Evolutionary conservation across 2,113 vertebrate species (phyloP).

Genomic region (Trogon melanurus): DNA sequence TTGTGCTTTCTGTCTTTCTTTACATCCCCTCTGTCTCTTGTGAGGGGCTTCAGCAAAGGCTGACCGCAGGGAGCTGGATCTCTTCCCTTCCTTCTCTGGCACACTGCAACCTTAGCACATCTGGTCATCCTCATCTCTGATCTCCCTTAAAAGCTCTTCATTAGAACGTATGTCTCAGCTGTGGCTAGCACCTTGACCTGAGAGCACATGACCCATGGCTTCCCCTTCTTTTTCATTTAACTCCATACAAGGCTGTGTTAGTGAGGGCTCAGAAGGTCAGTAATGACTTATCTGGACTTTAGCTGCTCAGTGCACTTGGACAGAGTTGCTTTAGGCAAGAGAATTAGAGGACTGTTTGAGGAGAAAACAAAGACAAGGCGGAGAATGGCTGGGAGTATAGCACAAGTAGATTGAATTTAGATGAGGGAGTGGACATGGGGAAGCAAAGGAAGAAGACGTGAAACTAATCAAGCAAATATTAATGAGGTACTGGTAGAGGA

Average conservation of each 20-base stretch:
- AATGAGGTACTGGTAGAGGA: neutral
- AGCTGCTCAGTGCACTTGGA: neutral
- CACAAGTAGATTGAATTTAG: neutral
- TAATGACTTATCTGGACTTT: neutral
- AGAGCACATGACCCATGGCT: fast-evolving
- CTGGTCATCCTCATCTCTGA: neutral
- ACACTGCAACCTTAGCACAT: neutral
- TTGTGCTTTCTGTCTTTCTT: neutral
- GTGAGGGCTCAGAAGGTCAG: neutral
- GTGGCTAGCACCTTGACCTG: neutral
- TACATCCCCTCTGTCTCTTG: neutral
- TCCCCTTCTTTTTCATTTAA: neutral
- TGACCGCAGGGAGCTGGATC: neutral
- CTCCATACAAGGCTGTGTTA: neutral
- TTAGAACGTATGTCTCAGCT: neutral
- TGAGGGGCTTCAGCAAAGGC: neutral
- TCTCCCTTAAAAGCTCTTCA: neutral
- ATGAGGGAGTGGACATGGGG: neutral
- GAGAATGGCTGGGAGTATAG: neutral
- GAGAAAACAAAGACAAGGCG: neutral
- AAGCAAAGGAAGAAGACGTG: neutral
- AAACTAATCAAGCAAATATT: neutral
- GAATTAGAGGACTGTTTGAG: neutral
- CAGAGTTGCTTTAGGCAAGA: neutral
- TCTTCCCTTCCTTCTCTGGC: neutral